Evolutionary conservation across 1,140 invertebrate species (phyloP).

Genomic region (Drosophila parabipectinata): DNA sequence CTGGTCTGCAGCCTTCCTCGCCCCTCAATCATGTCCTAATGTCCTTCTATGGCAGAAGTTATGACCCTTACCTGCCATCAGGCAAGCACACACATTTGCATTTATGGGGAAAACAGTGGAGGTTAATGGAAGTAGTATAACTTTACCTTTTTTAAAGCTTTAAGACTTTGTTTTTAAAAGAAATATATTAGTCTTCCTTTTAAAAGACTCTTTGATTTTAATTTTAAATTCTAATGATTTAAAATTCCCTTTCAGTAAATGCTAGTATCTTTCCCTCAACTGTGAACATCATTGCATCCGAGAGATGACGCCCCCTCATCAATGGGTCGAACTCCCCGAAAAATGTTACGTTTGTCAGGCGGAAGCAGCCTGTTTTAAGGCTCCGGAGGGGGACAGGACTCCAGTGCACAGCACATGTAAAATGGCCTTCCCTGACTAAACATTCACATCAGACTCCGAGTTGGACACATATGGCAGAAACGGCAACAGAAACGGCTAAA

Average conservation of each 20-base stretch:
- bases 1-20: conserved; percentile 29
- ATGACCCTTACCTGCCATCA: conserved; percentile 59
- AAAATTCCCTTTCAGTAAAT: background rate
- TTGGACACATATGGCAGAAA: conserved; percentile 52
- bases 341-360: conserved; percentile 67
- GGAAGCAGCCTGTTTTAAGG: conserved; percentile 39
- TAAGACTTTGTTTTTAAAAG: background rate
- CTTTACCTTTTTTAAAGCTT: too few species aligned
- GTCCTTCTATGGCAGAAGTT: conserved; percentile 69
- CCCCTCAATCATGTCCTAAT: conserved; percentile 55
- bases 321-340: conserved; percentile 38
- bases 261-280: background rate
- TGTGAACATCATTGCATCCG: conserved; percentile 25
- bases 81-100: conserved; percentile 7
- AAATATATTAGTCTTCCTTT: background rate
- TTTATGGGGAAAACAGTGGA: conserved; percentile 7
- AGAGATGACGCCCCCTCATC: conserved; percentile 20
- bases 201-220: too few species aligned
- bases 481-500: conserved; percentile 21
- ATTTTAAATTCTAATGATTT: background rate
- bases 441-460: conserved; percentile 58
- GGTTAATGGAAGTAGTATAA: background rate
- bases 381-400: background rate
- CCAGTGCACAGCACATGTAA: conserved; percentile 60
- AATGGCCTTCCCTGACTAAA: conserved; percentile 58